phyloP scores from a whole-genome alignment of 2,888 invertebrate genomes.

The Meiosimyza decipiens region DNA sequence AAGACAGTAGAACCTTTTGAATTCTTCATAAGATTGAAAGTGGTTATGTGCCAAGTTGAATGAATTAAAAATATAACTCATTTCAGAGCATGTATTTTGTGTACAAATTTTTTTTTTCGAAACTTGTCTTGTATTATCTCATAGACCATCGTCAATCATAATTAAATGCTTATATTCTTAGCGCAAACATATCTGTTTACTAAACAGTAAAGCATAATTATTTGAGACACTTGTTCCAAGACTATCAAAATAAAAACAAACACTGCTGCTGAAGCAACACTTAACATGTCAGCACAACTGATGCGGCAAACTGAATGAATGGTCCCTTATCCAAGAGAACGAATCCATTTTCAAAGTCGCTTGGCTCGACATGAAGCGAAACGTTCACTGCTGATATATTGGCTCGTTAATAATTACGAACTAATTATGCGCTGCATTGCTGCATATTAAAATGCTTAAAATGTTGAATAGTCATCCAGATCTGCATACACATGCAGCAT shows the following conservation, averaged over 20 bases:
- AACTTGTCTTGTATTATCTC: too few relatives aligned
- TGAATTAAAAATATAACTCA: too few relatives aligned
- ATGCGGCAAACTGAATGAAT: not conserved
- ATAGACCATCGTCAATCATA: not conserved
- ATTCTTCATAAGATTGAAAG: too few relatives aligned
- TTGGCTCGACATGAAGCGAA: too few relatives aligned
- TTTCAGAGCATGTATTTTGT: too few relatives aligned
- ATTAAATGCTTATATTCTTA: not conserved
- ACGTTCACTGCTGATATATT: slow-evolving; percentile 22
- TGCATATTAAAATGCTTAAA: slow-evolving; percentile 30
- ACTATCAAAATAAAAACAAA: not conserved
- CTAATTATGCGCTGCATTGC: slow-evolving; percentile 30
- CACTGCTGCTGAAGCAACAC: not conserved
- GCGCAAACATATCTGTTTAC: too few relatives aligned
- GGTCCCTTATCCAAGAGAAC: too few relatives aligned
- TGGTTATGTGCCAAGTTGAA: too few relatives aligned
- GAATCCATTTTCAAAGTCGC: too few relatives aligned
- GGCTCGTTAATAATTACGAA: slow-evolving; percentile 32
- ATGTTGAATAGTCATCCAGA: not conserved
- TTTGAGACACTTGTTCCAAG: slow-evolving; percentile 23
- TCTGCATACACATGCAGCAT: not conserved
- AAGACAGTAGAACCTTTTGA: too few relatives aligned
- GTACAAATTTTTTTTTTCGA: too few relatives aligned
- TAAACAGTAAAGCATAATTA: too few relatives aligned
- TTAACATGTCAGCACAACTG: slow-evolving; percentile 18